Percentiles rank a stretch among this genome's conserved stretches.
phyloP scores from a whole-genome alignment of 2,797 vertebrate species.

The Monodelphis domestica region DNA sequence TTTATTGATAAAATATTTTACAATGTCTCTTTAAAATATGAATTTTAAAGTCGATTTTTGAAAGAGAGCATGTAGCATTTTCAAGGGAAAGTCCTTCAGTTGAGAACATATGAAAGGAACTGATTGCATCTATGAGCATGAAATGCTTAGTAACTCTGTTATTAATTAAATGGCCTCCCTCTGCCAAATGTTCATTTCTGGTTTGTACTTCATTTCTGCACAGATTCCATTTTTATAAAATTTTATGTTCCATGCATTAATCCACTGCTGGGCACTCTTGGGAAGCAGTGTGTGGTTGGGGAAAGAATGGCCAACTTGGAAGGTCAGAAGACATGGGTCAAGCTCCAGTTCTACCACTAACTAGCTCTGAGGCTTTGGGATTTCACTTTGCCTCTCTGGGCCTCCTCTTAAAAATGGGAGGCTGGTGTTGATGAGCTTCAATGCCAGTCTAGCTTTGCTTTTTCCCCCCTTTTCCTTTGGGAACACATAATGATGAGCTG shows the following conservation, averaged over 20 bases:
- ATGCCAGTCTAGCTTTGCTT: neutral
- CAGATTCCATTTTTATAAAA: slow-evolving; percentile 43
- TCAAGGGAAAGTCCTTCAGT: slow-evolving; percentile 27
- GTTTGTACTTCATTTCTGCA: slow-evolving; percentile 50
- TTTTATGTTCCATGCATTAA: slow-evolving; percentile 41
- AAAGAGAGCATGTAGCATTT: slow-evolving; percentile 21
- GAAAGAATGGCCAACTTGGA: neutral
- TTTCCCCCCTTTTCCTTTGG: neutral
- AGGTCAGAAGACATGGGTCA: neutral
- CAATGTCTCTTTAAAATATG: neutral
- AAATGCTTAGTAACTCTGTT: slow-evolving; percentile 58
- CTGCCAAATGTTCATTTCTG: slow-evolving; percentile 45
- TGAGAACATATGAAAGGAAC: slow-evolving; percentile 65
- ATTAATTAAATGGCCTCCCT: slow-evolving; percentile 59
- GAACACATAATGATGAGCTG: neutral
- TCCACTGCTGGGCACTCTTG: slow-evolving; percentile 3
- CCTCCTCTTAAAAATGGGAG: neutral
- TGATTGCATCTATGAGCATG: slow-evolving; percentile 54
- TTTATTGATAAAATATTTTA: slow-evolving; percentile 29
- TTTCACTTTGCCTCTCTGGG: neutral
- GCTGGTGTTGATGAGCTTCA: neutral
- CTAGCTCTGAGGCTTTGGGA: neutral
- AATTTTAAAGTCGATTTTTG: slow-evolving; percentile 20
- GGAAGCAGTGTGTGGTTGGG: neutral
- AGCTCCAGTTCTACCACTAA: neutral